Percentiles rank a stretch among this genome's conserved stretches.
phyloP scores from a whole-genome alignment of 1,140 invertebrate genomes.

The Oreohelix idahoensis region DNA sequence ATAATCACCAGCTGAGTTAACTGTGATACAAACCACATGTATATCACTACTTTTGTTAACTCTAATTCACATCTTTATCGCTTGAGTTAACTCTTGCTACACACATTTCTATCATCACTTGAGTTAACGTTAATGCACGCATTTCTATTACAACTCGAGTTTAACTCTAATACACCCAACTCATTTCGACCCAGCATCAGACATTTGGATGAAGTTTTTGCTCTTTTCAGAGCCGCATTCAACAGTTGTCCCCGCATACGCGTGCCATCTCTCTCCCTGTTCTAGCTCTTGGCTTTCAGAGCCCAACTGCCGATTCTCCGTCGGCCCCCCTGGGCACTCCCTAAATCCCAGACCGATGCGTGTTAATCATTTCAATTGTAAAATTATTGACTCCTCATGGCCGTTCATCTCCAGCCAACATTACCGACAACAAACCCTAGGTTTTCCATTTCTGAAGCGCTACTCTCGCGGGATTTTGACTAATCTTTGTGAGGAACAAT shows the following conservation, averaged over 20 bases:
- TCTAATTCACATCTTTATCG: no score
- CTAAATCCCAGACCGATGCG: background rate
- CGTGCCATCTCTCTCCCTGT: background rate
- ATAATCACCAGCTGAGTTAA: no score
- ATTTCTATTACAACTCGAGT: no score
- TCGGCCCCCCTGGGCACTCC: background rate
- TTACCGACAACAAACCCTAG: slow-evolving; percentile 10
- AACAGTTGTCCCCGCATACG: background rate
- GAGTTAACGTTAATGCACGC: no score
- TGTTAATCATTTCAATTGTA: slow-evolving; percentile 37
- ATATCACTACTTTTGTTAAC: no score
- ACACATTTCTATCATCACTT: no score
- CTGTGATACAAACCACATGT: no score
- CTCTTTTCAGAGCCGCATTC: no score
- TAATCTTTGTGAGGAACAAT: background rate
- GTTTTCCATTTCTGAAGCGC: slow-evolving; percentile 8
- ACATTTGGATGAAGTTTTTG: no score
- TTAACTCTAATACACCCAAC: no score
- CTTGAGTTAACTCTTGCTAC: no score
- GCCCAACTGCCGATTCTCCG: background rate
- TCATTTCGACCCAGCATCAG: no score
- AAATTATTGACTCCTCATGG: slow-evolving; percentile 34
- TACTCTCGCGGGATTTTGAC: background rate
- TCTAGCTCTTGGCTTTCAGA: background rate
- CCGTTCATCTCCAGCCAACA: slow-evolving; percentile 8